phyloP scores from a whole-genome alignment of 2,797 vertebrate genomes.

The Tinamus major region DNA sequence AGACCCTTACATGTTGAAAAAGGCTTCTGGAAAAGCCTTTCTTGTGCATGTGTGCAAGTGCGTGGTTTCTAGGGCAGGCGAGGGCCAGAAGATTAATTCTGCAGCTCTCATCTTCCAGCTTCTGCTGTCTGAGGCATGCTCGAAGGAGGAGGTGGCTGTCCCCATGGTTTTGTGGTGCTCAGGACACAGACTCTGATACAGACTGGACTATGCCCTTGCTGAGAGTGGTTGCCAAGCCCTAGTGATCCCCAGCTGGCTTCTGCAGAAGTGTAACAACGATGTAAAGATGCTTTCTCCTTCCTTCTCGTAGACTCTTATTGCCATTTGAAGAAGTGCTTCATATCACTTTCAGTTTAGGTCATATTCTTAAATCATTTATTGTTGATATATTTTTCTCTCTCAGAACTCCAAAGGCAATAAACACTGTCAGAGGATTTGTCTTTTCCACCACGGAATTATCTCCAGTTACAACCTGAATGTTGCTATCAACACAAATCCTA shows the following conservation, averaged over 20 bases:
- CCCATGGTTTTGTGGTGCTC: background rate
- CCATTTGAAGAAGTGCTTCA: background rate
- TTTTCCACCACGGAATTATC: background rate
- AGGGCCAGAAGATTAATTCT: background rate
- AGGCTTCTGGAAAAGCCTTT: constrained; percentile 11
- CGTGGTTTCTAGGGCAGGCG: background rate
- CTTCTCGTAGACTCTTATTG: background rate
- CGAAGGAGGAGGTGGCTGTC: background rate
- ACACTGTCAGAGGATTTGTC: background rate
- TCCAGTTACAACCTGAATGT: background rate
- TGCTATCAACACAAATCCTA: background rate
- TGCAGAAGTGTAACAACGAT: background rate
- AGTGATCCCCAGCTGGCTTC: background rate
- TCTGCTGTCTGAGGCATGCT: accelerated
- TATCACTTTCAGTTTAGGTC: background rate
- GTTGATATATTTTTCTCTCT: background rate
- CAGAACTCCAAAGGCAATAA: background rate
- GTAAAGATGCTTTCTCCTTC: background rate
- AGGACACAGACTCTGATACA: background rate
- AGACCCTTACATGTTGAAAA: background rate
- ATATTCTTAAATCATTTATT: background rate
- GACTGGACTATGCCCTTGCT: background rate
- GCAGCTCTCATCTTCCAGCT: background rate
- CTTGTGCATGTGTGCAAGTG: background rate
- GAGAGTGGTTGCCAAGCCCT: background rate